Evolutionary conservation across 1,140 invertebrate species (phyloP), one percentile per base, ranked within the genome.

Genomic region (Harpegnathos saltator): DNA sequence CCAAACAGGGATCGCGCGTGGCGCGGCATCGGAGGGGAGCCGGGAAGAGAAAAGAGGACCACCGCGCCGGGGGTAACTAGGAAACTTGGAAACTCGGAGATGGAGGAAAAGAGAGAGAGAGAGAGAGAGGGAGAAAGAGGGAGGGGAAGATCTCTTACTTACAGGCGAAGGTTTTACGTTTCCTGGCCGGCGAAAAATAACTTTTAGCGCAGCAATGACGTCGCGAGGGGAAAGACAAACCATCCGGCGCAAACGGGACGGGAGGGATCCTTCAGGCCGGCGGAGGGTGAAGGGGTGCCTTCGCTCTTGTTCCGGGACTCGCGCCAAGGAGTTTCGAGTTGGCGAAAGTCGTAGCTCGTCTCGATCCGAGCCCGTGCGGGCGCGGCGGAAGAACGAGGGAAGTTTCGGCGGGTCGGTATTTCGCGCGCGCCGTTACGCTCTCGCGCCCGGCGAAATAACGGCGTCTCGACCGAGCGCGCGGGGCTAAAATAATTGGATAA

Each of bases 1-100:
- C 69, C 68, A 68, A 66, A 75, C 50, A 63, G 48, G 48, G 71
- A 82, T 24, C 68, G 48, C 29, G 63, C 38, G 17, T 2, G 38
- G 38, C n/a, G n/a, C 33, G 15, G n/a, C n/a, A 14, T 24, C 1
- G 11, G 0, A 19, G 24, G 0, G 2, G 3, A 9, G 9, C 4
- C 52, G 24, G 11, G 19, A 54, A 26, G 58, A 74, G 58, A 78
- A 66, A 52, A 22, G 33, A 7, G 17, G 15, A 44, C n/a, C 5
- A 62, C 48, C 19, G 29, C 12, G 15, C 24, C 7, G 14, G 1
- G 22, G 38, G 48, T 84, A 87, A 87, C 85, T 84, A 74, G 69
- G 66, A 88, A 88, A 88, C 62, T 88, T 86, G 3, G 62, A 73
- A 77, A 81, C 74, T 87, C 50, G 24, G n/a, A n/a, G n/a, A n/a